phyloP scores from a whole-genome alignment of 2,113 vertebrate genomes.

The Otolemur garnettii region DNA sequence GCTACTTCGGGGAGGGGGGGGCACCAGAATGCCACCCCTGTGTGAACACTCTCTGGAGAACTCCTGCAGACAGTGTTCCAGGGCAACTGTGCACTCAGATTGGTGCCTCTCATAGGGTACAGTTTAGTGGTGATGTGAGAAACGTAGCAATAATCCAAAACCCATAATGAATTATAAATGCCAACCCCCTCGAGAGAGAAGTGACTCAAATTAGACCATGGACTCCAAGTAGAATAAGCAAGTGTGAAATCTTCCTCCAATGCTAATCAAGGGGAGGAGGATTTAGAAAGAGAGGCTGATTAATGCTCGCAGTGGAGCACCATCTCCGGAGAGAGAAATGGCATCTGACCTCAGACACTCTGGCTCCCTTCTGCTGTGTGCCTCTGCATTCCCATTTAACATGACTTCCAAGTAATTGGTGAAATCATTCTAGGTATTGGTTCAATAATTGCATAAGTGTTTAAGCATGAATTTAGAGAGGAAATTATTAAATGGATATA shows the following conservation, averaged over 20 bases:
- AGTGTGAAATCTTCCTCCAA: background rate
- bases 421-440: background rate
- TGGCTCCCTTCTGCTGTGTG: background rate
- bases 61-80: accelerated
- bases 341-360: background rate
- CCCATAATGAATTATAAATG: background rate
- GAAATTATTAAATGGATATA: slow-evolving; percentile 51
- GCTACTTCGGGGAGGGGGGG: background rate
- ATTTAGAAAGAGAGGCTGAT: background rate
- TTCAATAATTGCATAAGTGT: slow-evolving; percentile 22
- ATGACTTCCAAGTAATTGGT: slow-evolving; percentile 15
- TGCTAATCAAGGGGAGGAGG: too few relatives aligned
- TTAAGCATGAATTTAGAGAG: slow-evolving; percentile 22
- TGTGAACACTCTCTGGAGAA: background rate
- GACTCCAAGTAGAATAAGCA: background rate
- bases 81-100: background rate
- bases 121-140: background rate
- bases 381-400: background rate
- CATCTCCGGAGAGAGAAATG: background rate
- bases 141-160: background rate
- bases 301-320: background rate
- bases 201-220: background rate
- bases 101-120: accelerated
- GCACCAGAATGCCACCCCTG: background rate
- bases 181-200: background rate